phyloP scores from a whole-genome alignment of 1,140 invertebrate genomes.

The Andricus grossulariae region DNA sequence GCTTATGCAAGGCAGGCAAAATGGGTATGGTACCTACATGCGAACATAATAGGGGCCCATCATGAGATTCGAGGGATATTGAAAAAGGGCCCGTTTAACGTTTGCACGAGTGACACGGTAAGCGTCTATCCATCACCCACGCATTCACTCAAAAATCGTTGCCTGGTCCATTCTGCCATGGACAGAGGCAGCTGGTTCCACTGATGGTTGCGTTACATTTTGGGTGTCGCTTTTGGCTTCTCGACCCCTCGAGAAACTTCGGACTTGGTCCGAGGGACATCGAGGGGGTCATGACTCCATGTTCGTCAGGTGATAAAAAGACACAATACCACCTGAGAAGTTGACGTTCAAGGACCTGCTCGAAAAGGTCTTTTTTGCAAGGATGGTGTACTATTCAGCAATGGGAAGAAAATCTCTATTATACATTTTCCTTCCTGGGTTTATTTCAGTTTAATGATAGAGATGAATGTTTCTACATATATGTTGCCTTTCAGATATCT shows the following conservation, averaged over 20 bases:
- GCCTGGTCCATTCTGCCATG: conserved; percentile 37
- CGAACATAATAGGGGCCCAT: conserved; percentile 23
- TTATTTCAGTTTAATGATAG: too few species aligned
- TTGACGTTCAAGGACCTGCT: conserved; percentile 39
- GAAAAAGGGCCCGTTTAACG: conserved; percentile 50
- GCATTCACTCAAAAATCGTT: conserved; percentile 58
- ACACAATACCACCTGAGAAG: conserved; percentile 56
- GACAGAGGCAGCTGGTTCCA: conserved; percentile 62
- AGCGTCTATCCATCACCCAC: conserved; percentile 74
- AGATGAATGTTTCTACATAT: too few species aligned
- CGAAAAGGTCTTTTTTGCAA: too few species aligned
- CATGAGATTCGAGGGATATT: not conserved
- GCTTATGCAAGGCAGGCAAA: conserved; percentile 12
- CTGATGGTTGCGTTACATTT: not conserved
- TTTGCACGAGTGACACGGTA: conserved; percentile 63
- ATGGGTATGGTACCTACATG: conserved; percentile 17
- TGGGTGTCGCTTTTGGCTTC: conserved; percentile 10
- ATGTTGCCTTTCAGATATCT: too few species aligned
- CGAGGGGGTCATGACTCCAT: conserved; percentile 42
- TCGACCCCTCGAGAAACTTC: conserved; percentile 36
- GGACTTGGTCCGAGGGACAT: conserved; percentile 46
- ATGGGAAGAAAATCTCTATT: too few species aligned
- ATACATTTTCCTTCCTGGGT: too few species aligned
- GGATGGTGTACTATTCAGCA: too few species aligned
- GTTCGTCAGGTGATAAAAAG: conserved; percentile 59